Evolutionary conservation across 2,113 vertebrate genomes (phyloP), one percentile per base, ranked within the genome.

Genomic region (Datnioides undecimradiatus): DNA sequence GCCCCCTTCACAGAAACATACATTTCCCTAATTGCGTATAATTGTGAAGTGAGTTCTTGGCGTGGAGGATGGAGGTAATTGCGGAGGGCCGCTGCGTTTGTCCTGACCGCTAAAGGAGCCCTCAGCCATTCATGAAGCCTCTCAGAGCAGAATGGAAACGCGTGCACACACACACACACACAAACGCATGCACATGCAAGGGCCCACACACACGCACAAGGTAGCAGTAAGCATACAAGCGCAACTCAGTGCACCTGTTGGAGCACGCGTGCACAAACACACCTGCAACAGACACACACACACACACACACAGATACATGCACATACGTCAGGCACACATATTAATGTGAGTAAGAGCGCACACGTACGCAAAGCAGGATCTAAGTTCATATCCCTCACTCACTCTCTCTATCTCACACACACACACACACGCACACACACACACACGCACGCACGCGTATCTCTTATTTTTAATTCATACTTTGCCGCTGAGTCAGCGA

Each of bases 11-110:
- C 84, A 92, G 91, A 90, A 93, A 94, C 90, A 90, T 91, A 91
- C 91, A 91, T 93, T 94, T 91, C 88, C 90, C 93, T 95, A 95
- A 95, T 95, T 95, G 93, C 92, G 83, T 87, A 85, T 95, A 94
- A 95, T 94, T 92, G 93, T 92, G 88, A 93, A 91, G 91, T 87
- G 92, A 93, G 91, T 94, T 92, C 86, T 93, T 87, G 84, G 91
- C 86, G 62, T 87, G 84, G 79, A 83, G 88, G 92, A 88, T 16
- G 76, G 86, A 92, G 82, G 78, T 95, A 94, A 95, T 95, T 94
- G 92, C 91, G 52, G 90, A 85, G 84, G 86, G 88, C 76, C 68
- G 72, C 86, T 90, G 82, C 79, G 82, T 81, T 90, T 87, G 89
- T 88, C 82, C 84, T 74, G 89, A 90, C 83, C 65, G 88, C 88